Base-by-base conservation (phyloP, 2,797 vertebrate species). In the Mus spretus region DNA sequence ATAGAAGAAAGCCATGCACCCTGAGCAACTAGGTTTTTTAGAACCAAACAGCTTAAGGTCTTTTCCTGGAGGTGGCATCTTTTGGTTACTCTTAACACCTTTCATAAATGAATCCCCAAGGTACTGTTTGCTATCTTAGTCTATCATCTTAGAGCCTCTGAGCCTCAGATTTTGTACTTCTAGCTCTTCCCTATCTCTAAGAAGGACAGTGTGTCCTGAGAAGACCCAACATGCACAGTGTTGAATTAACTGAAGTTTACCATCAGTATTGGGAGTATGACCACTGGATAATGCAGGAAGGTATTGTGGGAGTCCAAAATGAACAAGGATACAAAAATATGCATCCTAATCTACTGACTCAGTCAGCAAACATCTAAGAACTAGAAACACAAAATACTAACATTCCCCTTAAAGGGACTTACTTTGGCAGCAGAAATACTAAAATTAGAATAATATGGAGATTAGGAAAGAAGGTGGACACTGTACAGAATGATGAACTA, bases 351-450 rank as follows among this genome's bases (percentile, higher is more conserved):
- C 94, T 20, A 80, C 63, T 94, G 90, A 86, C 79, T 91, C 37
- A 86, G 67, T 91, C 44, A 44, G 44, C 44, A 93, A 93, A 88
- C 13, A 92, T 91, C 50, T 83, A 81, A 15, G 59, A 26, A 63
- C 37, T 84, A 88, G 85, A 93, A 96, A 94, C 89, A 93, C 37
- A 93, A 93, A 94, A 55, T n/a, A 80, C 83, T 34, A 82, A 72
- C 10, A 80, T 50, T 74, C 59, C 37, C 24, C 59, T 26, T 19
- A 67, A 84, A 28, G 26, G 40, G 3, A 47, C 61, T 67, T 65
- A 31, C 28, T 65, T 67, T 37, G 57, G 37, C 37, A 47, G 26
- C 4, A 67, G 17, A 6, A 6, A 50, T 34, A 61, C 63, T 47
- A 50, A 34, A 50, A 50, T 5, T 34, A 11, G 37, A 83, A 63